A percentile compares a stretch with the other conserved stretches of the same genome.
These are phyloP conservation scores for Phodopus roborovskii DNA, from an alignment of 2,113 vertebrate species.

Conservation along the genomic window DNA sequence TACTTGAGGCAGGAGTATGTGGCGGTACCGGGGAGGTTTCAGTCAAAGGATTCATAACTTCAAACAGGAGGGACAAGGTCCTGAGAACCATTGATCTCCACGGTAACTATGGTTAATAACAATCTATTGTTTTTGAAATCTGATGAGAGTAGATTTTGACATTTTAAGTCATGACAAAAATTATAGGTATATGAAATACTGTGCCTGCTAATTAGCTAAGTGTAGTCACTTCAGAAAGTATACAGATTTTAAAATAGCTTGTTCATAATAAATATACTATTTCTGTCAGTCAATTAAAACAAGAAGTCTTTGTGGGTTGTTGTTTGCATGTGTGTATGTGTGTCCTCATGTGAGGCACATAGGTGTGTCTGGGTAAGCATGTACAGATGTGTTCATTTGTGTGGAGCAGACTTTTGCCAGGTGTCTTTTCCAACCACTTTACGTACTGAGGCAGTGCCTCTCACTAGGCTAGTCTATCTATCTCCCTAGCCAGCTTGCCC, in stretches of 20 bases:
- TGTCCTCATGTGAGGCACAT: not conserved
- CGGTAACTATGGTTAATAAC: not conserved
- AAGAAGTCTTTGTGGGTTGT: not conserved
- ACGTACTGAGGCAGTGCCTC: not conserved
- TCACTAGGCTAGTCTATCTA: not conserved
- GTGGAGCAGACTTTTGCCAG: no score
- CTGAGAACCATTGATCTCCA: not conserved
- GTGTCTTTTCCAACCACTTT: no score
- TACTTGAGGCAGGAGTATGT: not conserved
- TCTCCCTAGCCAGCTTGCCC: not conserved
- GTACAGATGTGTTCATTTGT: no score
- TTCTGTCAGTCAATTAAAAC: not conserved
- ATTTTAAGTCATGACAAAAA: not conserved
- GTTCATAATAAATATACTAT: not conserved
- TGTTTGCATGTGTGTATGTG: not conserved
- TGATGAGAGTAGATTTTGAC: not conserved
- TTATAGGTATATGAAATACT: not conserved
- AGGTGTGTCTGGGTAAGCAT: not conserved
- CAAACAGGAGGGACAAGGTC: not conserved
- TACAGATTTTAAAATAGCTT: not conserved
- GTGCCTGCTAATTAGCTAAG: not conserved
- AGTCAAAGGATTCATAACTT: not conserved
- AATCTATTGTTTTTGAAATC: not conserved
- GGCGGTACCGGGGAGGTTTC: not conserved
- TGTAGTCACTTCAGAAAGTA: not conserved